A percentile compares a stretch with the other conserved stretches of the same genome.
Conservation (phyloP, 2,113 vertebrate genomes). For the Cavia porcellus region DNA sequence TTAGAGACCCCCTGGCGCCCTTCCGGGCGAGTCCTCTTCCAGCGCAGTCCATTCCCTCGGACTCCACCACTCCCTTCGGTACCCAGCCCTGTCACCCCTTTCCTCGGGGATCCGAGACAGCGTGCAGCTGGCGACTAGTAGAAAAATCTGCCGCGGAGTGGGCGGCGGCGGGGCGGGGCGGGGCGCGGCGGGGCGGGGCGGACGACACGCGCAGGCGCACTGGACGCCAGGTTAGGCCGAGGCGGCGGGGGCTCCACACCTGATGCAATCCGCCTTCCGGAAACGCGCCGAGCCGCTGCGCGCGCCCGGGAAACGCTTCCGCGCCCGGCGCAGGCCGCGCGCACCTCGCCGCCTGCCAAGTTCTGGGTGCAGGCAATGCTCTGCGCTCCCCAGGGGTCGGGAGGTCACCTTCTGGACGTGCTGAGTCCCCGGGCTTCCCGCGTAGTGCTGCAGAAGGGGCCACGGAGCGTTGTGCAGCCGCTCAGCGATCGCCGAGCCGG, state of each 20-base stretch:
- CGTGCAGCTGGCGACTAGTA: fast-evolving
- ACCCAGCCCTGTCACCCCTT: not conserved
- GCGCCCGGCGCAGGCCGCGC: slow-evolving; percentile 13
- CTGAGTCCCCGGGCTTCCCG: not conserved
- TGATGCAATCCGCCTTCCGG: slow-evolving; percentile 85
- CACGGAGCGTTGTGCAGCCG: not conserved
- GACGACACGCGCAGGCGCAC: slow-evolving; percentile 78
- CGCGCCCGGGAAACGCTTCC: slow-evolving; percentile 84
- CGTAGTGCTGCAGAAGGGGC: not conserved
- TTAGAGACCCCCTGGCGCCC: not conserved
- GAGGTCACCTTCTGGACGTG: not conserved
- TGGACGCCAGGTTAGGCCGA: slow-evolving; percentile 72
- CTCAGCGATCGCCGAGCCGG: no score
- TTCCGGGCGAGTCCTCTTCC: not conserved
- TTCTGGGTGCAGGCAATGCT: not conserved
- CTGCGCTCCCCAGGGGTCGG: not conserved
- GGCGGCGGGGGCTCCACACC: slow-evolving; percentile 71
- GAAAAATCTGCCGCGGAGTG: slow-evolving; percentile 74
- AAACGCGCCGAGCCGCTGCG: slow-evolving; percentile 74
- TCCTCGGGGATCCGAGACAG: not conserved
- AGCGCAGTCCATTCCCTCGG: not conserved
- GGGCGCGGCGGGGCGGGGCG: no score
- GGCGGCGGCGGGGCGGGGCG: not conserved
- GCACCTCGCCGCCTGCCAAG: not conserved
- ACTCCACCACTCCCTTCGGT: not conserved